Base-by-base conservation (phyloP, 2,113 vertebrate species). In the Chiloscyllium plagiosum region DNA sequence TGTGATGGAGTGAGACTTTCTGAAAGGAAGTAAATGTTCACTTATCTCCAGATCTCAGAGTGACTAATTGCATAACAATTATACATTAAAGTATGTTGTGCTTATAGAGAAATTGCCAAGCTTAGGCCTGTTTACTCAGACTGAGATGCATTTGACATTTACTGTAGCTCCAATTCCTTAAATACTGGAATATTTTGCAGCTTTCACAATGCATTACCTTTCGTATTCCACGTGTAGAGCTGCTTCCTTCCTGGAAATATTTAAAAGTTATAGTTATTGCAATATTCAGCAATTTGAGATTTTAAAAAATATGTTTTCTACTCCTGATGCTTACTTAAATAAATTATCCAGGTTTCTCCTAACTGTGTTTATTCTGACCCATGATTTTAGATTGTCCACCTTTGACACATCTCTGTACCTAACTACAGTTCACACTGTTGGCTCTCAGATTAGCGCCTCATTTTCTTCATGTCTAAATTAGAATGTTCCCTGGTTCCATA, bases 141-240 rank as follows among this genome's bases (percentile, higher is more conserved):
- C 65, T 65, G 52, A 90, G 52, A 89, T 72, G 70, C 22, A 56
- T 56, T 29, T 89, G 52, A 90, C 52, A 33, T 89, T 90, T n/a
- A 89, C 52, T 4, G 52, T 87, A 52, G 52, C 87, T 61, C 61
- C 87, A 78, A 78, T 78, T 78, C 72, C 72, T 78, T 78, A 78
- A 78, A 33, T 78, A 61, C 87, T 90, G 87, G 29, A 61, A 65
- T 65, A 65, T 65, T 17, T 90, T 33, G 52, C 29, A 90, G 87
- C 56, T 90, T 61, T 90, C 87, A 90, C 65, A n/a, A 33, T 61
- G 61, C 56, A 90, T 61, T 90, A 90, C 52, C 87, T 65, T 89
- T 89, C 86, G 65, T 65, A 52, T 5, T n/a, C 87, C 87, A 65
- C 1, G 29, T 90, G 52, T 52, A 65, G 56, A 65, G 61, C 17